Evolutionary conservation across 2,888 invertebrate species (phyloP).

Genomic region (Conistra vaccinii): DNA sequence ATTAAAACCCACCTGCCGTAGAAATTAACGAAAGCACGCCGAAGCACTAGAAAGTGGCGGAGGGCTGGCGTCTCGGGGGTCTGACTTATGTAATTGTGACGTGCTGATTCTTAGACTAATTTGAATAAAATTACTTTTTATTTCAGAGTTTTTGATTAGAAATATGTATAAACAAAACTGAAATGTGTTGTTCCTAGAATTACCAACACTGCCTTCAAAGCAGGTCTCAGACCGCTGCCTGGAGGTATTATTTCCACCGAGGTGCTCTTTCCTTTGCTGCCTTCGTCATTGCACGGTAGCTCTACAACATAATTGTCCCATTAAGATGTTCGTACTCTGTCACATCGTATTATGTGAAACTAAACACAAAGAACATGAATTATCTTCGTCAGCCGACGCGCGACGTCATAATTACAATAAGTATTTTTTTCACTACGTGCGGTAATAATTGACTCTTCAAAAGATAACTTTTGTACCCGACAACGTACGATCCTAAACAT

Average conservation of each 20-base stretch:
- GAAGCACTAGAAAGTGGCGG: no score
- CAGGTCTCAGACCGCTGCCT: no score
- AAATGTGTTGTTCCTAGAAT: no score
- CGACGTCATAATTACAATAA: slow-evolving; percentile 6
- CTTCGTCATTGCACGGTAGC: neutral
- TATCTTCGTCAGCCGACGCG: neutral
- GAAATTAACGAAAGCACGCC: no score
- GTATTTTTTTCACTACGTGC: neutral
- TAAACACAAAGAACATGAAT: slow-evolving; percentile 26
- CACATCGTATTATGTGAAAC: slow-evolving; percentile 5
- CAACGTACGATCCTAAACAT: neutral
- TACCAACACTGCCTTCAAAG: no score
- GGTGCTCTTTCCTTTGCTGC: neutral
- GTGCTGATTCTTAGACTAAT: no score
- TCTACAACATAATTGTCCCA: neutral
- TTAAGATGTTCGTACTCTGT: slow-evolving; percentile 26
- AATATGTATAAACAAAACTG: no score
- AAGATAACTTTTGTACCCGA: neutral
- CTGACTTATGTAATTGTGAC: no score
- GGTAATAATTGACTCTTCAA: slow-evolving; percentile 14
- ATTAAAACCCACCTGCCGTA: neutral
- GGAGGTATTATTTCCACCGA: neutral
- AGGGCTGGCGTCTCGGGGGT: no score
- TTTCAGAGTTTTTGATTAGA: no score
- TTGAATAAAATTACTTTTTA: no score